These are phyloP conservation scores for Aspidiotus destructor DNA, from an alignment of 2,888 invertebrate species.

Conservation along the genomic window DNA sequence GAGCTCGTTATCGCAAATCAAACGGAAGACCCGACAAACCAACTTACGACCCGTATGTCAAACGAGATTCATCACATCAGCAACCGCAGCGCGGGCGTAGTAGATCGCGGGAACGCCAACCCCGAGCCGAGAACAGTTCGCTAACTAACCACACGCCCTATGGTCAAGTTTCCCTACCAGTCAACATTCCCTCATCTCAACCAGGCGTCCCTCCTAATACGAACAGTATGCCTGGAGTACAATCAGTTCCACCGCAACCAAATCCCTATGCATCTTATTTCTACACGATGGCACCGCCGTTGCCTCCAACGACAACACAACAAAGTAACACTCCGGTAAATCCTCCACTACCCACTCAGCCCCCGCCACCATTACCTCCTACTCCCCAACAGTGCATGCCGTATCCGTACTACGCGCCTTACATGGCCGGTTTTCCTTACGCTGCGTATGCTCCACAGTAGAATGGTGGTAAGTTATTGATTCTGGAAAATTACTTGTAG, in stretches of 20 bases:
- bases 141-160: background rate
- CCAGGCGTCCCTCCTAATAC: background rate
- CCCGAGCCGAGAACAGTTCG: background rate
- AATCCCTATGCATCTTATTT: conserved; percentile 19
- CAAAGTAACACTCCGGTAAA: conserved; percentile 5
- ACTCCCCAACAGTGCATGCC: conserved; percentile 12
- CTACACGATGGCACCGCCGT: conserved; percentile 17
- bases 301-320: conserved; percentile 7
- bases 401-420: background rate
- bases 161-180: background rate
- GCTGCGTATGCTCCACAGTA: conserved; percentile 21
- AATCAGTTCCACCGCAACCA: conserved; percentile 7
- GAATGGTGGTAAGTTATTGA: background rate
- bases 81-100: conserved; percentile 9
- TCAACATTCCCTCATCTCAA: background rate
- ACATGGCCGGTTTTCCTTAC: conserved; percentile 1
- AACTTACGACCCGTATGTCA: conserved; percentile 8
- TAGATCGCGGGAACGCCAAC: conserved; percentile 11
- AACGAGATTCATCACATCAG: background rate
- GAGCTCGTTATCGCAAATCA: conserved; percentile 15
- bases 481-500: background rate
- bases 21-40: conserved; percentile 13
- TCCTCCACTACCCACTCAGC: conserved; percentile 24
- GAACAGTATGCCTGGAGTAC: background rate
- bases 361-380: conserved; percentile 16